Evolutionary conservation across 2,797 vertebrate species (phyloP).

Genomic region (Bucorvus abyssinicus): DNA sequence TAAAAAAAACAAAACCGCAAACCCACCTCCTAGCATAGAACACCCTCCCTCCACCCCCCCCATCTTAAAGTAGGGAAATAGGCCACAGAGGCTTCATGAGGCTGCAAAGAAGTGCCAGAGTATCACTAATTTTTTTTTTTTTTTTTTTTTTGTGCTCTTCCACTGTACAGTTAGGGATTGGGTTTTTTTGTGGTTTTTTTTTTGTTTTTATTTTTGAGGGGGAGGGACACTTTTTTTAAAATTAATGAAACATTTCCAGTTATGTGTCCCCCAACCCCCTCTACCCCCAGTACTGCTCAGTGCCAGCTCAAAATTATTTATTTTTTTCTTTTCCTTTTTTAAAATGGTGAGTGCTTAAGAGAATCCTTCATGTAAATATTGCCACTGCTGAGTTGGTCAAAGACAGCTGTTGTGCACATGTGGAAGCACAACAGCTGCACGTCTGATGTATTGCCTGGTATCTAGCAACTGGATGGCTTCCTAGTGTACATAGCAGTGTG

Average conservation of each 20-base stretch:
- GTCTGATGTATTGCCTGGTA: neutral
- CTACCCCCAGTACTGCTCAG: neutral
- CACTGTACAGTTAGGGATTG: neutral
- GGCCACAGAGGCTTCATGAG: neutral
- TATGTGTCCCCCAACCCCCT: fast-evolving
- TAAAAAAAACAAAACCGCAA: neutral
- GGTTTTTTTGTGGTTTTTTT: too few relatives aligned
- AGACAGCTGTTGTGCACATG: neutral
- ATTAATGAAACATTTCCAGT: neutral
- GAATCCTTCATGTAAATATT: neutral
- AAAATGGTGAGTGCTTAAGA: neutral
- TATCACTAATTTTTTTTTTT: too few relatives aligned
- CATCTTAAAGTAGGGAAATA: neutral
- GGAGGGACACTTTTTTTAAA: too few relatives aligned
- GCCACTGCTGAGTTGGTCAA: neutral
- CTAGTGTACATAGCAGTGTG: neutral
- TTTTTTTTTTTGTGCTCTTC: neutral
- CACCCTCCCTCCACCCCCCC: fast-evolving
- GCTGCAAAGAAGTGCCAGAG: neutral
- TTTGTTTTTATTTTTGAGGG: too few relatives aligned
- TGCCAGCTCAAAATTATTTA: neutral
- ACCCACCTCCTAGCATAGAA: neutral
- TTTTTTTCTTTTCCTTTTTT: neutral
- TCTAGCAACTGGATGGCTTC: neutral
- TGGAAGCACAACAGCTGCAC: neutral